phyloP scores from a whole-genome alignment of 2,888 invertebrate genomes.

The Gymnosoma rotundatum region DNA sequence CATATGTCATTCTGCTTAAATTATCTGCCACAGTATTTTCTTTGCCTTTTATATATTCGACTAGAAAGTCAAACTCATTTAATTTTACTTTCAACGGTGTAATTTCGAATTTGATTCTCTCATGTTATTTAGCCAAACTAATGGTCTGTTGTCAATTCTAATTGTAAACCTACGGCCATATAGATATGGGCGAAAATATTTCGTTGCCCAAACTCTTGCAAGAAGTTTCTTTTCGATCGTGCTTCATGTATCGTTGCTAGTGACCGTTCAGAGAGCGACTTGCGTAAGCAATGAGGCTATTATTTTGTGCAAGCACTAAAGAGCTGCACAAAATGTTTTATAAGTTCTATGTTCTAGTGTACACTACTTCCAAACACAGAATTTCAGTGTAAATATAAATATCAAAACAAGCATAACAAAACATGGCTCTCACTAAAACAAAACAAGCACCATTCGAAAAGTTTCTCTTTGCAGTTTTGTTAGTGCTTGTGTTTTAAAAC shows the following conservation, averaged over 20 bases:
- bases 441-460: too few species aligned
- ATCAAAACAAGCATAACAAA: too few species aligned
- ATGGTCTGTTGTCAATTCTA: constrained; percentile 2
- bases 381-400: too few species aligned
- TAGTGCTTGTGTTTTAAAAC: too few species aligned
- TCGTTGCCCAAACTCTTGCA: constrained; percentile 2
- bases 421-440: too few species aligned
- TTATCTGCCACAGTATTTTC: constrained; percentile 43
- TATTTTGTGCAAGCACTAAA: too few species aligned
- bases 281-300: constrained; percentile 1
- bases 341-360: too few species aligned
- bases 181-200: background rate
- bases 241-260: constrained; percentile 17
- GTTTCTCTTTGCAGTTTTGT: too few species aligned
- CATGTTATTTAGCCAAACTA: constrained; percentile 27
- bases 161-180: constrained; percentile 1
- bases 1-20: background rate
- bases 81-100: constrained; percentile 50
- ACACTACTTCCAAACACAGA: too few species aligned
- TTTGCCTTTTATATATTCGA: constrained; percentile 51
- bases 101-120: constrained; percentile 44
- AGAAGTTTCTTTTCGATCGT: background rate
- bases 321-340: too few species aligned
- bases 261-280: constrained; percentile 20
- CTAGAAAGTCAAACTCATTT: constrained; percentile 49